A percentile compares a stretch with the other conserved stretches of the same genome.
phyloP scores from a whole-genome alignment of 1,140 invertebrate genomes.

The Ips nitidus region DNA sequence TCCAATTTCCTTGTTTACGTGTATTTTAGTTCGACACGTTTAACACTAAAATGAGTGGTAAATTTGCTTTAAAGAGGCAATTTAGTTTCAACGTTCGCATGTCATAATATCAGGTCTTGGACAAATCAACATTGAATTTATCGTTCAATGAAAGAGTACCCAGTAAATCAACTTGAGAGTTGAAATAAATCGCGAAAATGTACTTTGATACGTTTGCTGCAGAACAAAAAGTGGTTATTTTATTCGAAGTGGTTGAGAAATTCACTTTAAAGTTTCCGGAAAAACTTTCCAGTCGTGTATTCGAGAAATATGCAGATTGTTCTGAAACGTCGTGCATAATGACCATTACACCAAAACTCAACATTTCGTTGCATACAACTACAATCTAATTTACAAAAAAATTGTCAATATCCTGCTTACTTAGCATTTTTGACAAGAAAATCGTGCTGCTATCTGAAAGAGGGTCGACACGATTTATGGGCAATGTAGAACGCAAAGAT shows the following conservation, averaged over 20 bases:
- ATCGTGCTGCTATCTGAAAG: not conserved
- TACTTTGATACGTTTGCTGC: not conserved
- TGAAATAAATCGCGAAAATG: not conserved
- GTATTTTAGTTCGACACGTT: not conserved
- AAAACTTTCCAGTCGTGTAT: not conserved
- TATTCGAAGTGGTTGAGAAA: not conserved
- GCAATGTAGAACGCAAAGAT: not conserved
- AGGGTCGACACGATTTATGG: constrained; percentile 1
- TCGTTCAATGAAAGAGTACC: not conserved
- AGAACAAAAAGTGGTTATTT: not conserved
- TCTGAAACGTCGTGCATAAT: not conserved
- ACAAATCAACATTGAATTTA: not conserved
- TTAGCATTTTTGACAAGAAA: not conserved
- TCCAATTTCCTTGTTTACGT: not conserved
- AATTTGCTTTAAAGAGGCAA: not conserved
- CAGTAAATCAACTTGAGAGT: not conserved
- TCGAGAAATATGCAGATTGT: not conserved
- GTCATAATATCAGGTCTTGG: not conserved
- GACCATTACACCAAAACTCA: not conserved
- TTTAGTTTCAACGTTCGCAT: not conserved
- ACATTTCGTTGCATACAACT: not conserved
- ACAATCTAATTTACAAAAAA: not conserved
- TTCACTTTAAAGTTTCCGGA: not conserved
- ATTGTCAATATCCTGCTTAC: not conserved
- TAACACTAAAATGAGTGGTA: not conserved